These are phyloP conservation scores for Carassius carassius DNA, from an alignment of 2,113 vertebrate genomes.

Conservation along the genomic window DNA sequence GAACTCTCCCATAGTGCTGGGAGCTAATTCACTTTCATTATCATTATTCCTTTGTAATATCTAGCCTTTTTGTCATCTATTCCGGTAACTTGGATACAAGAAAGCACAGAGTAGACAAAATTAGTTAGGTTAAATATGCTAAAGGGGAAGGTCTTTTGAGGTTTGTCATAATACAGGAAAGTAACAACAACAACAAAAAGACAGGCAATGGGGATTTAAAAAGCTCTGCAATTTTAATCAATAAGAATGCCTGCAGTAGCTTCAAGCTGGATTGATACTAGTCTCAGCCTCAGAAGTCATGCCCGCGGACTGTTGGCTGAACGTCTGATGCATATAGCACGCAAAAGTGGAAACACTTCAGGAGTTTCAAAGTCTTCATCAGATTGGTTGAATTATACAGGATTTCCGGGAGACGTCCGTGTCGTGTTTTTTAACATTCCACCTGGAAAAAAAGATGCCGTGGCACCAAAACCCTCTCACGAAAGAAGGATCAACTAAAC, in stretches of 20 bases:
- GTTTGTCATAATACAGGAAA: neutral
- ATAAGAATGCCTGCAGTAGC: neutral
- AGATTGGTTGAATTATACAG: too few relatives aligned
- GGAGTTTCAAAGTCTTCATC: too few relatives aligned
- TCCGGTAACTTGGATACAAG: neutral
- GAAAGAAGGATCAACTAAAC: too few relatives aligned
- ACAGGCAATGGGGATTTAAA: neutral
- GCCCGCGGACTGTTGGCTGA: too few relatives aligned
- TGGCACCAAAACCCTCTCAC: too few relatives aligned
- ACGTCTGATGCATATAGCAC: too few relatives aligned
- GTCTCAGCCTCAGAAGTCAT: too few relatives aligned
- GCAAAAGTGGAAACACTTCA: too few relatives aligned
- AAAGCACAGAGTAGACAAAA: slow-evolving; percentile 20
- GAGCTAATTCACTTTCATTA: slow-evolving; percentile 66
- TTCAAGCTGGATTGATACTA: neutral
- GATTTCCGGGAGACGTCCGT: too few relatives aligned
- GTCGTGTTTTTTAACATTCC: too few relatives aligned
- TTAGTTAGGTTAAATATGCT: slow-evolving; percentile 23
- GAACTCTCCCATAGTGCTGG: slow-evolving; percentile 21
- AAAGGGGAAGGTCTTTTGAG: neutral
- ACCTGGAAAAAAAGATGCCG: too few relatives aligned
- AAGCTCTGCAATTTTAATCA: slow-evolving; percentile 1
- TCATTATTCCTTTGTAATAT: slow-evolving; percentile 47
- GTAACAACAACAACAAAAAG: neutral
- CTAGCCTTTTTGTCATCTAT: slow-evolving; percentile 28